Conservation (phyloP, 2,888 invertebrate species). For the Galerucella nymphaeae region DNA sequence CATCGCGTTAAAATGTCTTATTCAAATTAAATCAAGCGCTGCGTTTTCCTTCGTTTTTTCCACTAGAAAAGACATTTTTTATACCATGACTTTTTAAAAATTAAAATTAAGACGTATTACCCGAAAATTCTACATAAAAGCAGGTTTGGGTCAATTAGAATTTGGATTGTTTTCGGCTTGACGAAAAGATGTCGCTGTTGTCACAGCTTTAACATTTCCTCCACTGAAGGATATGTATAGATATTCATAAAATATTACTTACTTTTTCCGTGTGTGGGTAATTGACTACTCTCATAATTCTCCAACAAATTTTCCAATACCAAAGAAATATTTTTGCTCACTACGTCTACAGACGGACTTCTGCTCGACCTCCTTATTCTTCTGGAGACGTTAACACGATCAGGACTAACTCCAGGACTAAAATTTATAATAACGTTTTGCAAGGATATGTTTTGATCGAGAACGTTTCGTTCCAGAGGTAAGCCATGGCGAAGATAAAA, state of each 20-base stretch:
- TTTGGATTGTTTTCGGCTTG: no score
- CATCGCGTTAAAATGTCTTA: not conserved
- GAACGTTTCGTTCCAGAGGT: slow-evolving; percentile 46
- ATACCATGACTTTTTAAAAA: no score
- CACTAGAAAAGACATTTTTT: not conserved
- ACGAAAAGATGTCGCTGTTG: no score
- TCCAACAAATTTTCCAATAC: slow-evolving; percentile 88
- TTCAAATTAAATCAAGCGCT: not conserved
- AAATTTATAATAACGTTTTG: slow-evolving; percentile 53
- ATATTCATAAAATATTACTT: slow-evolving; percentile 40
- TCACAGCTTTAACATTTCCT: no score
- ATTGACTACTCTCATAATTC: slow-evolving; percentile 89
- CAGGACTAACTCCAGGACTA: slow-evolving; percentile 35
- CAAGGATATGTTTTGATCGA: slow-evolving; percentile 49
- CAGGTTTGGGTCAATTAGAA: not conserved
- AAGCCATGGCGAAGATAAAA: slow-evolving; percentile 40
- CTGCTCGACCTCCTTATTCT: slow-evolving; percentile 40
- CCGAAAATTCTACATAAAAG: not conserved
- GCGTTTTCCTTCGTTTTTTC: not conserved
- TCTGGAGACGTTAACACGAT: slow-evolving; percentile 8
- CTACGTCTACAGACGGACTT: slow-evolving; percentile 50
- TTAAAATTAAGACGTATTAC: not conserved
- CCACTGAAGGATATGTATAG: no score
- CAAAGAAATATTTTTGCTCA: slow-evolving; percentile 86
- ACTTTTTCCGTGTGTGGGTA: slow-evolving; percentile 92